Evolutionary conservation across 2,797 vertebrate species (phyloP).

Genomic region (Odontamblyopus rebecca): DNA sequence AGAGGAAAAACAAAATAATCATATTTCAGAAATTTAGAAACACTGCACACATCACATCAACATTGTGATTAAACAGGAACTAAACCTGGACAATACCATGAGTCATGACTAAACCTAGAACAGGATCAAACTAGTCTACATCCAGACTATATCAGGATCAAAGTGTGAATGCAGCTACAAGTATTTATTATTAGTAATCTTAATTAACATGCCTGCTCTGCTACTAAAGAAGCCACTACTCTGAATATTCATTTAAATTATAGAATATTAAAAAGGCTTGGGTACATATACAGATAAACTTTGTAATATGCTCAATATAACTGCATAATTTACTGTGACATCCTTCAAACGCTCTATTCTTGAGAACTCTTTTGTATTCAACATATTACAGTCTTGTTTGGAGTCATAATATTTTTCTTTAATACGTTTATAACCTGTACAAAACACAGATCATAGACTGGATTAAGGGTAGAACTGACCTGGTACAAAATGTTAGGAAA

Average conservation of each 20-base stretch:
- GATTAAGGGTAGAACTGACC: slow-evolving; percentile 54
- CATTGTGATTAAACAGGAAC: no score
- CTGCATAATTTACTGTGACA: no score
- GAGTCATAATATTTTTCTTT: neutral
- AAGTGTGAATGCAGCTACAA: no score
- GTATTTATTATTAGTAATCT: no score
- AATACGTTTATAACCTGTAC: slow-evolving; percentile 20
- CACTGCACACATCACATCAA: no score
- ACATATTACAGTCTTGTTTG: neutral
- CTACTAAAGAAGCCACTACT: neutral
- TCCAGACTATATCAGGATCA: neutral
- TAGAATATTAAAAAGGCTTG: neutral
- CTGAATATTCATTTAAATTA: neutral
- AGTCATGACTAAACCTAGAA: no score
- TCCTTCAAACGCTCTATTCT: no score
- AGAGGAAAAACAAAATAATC: neutral
- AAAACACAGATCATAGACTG: slow-evolving; percentile 39
- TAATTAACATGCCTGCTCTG: no score
- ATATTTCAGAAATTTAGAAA: neutral
- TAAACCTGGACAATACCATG: no score
- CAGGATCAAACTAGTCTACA: neutral
- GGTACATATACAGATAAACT: neutral
- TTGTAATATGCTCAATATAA: no score
- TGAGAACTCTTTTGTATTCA: neutral
- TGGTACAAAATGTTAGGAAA: slow-evolving; percentile 50